phyloP scores from a whole-genome alignment of 2,113 vertebrate species.

The Psilopsiagon aurifrons region DNA sequence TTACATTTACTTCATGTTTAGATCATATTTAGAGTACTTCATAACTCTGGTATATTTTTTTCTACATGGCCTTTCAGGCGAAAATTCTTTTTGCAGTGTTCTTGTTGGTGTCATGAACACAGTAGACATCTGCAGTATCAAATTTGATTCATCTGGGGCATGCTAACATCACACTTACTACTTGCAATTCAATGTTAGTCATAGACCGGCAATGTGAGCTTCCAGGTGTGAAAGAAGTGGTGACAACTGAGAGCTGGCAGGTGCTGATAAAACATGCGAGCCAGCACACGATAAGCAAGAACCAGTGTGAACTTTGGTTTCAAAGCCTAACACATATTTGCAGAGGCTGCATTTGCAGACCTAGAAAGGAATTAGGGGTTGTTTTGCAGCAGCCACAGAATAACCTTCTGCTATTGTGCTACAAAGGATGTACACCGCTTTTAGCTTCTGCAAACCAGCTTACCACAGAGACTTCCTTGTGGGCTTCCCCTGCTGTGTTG shows the following conservation, averaged over 20 bases:
- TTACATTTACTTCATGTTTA: background rate
- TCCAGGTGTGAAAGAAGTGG: conserved; percentile 29
- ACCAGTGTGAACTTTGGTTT: background rate
- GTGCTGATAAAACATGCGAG: background rate
- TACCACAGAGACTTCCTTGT: background rate
- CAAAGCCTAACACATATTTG: background rate
- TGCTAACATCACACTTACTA: background rate
- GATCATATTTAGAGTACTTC: background rate
- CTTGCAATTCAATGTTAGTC: background rate
- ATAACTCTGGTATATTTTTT: background rate
- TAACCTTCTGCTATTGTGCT: background rate
- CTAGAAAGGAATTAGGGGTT: background rate
- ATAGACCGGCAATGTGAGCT: background rate
- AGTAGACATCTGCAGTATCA: background rate
- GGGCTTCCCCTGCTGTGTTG: background rate
- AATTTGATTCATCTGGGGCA: background rate
- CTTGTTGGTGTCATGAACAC: background rate
- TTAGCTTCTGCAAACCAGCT: conserved; percentile 16
- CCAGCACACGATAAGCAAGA: background rate
- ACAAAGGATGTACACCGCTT: background rate
- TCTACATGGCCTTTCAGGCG: background rate
- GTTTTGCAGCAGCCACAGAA: conserved; percentile 18
- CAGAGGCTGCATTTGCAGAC: background rate
- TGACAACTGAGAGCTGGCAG: background rate
- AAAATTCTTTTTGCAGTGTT: background rate